Percentiles rank a stretch among this genome's conserved stretches.
These are phyloP conservation scores for Himalopsyche kuldschensis DNA, from an alignment of 2,888 invertebrate genomes.

Conservation along the genomic window DNA sequence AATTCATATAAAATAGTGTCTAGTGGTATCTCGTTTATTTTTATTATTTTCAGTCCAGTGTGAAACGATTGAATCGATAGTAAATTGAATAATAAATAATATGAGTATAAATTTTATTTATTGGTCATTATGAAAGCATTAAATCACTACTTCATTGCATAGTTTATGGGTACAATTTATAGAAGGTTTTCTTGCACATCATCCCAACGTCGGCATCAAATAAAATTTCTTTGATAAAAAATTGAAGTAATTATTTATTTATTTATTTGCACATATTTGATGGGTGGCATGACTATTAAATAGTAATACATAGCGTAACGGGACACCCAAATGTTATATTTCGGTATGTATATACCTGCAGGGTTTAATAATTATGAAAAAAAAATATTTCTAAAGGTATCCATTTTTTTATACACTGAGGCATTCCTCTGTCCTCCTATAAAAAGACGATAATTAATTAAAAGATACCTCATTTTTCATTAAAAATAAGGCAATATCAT, in stretches of 20 bases:
- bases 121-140: not conserved
- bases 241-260: not conserved
- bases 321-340: not conserved
- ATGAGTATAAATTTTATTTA: not conserved
- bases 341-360: not conserved
- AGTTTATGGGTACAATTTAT: not conserved
- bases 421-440: not conserved
- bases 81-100: not conserved
- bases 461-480: not conserved
- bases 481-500: not conserved
- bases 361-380: not conserved
- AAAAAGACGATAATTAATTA: not conserved
- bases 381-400: not conserved
- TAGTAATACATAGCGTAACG: not conserved
- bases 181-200: not conserved
- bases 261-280: not conserved
- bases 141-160: not conserved
- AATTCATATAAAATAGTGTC: not conserved
- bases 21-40: not conserved
- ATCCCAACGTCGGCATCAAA: not conserved
- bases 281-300: not conserved
- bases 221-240: not conserved
- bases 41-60: not conserved
- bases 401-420: not conserved
- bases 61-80: not conserved